Conservation (phyloP, 37 sponge, comb jelly and placozoan species). For the Cliona cf. orientalis region DNA sequence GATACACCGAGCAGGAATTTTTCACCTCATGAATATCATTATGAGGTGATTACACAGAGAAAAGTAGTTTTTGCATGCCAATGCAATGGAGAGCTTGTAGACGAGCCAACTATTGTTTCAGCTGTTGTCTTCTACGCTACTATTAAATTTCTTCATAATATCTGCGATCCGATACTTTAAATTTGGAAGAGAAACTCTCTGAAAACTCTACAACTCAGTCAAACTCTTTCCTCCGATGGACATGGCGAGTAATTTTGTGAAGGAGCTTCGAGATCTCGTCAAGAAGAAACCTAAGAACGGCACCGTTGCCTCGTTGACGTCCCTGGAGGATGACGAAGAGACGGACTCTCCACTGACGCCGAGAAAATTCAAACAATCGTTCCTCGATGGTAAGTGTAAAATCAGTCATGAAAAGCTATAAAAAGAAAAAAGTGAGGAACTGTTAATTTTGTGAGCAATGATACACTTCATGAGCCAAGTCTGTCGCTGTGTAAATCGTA, state of each 20-base stretch:
- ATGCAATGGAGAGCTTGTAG: too few species aligned
- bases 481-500: too few species aligned
- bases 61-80: too few species aligned
- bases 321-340: slow-evolving; percentile 28
- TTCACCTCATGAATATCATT: background rate
- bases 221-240: too few species aligned
- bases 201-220: too few species aligned
- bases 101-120: too few species aligned
- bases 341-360: slow-evolving; percentile 19
- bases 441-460: too few species aligned
- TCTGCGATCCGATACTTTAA: too few species aligned
- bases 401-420: background rate
- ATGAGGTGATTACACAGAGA: background rate
- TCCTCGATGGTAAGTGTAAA: slow-evolving; percentile 27
- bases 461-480: too few species aligned
- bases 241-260: background rate
- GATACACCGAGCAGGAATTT: background rate
- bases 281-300: slow-evolving; percentile 4
- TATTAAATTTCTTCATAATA: too few species aligned
- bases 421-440: background rate
- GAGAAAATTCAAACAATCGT: slow-evolving; percentile 1
- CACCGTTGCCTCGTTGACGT: background rate
- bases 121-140: too few species aligned
- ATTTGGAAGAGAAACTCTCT: too few species aligned
- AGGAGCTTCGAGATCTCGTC: background rate